A percentile compares a stretch with the other conserved stretches of the same genome.
These are phyloP conservation scores for Euschistus heros DNA, from an alignment of 1,140 invertebrate species.

Conservation along the genomic window DNA sequence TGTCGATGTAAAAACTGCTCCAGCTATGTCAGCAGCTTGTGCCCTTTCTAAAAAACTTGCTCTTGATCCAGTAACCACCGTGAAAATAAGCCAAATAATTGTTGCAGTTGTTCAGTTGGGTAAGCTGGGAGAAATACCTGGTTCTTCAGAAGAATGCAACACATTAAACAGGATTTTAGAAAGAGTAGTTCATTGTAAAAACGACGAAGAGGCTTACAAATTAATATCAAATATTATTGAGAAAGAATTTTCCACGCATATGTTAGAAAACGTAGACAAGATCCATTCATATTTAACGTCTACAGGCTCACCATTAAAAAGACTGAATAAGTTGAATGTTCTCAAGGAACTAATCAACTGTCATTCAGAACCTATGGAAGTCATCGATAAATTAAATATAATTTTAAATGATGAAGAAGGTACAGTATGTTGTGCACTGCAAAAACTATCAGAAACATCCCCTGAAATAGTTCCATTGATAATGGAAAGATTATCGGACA, in stretches of 20 bases:
- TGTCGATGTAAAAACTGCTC: conserved; percentile 41
- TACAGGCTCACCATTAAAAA: conserved; percentile 32
- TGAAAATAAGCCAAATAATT: conserved; percentile 37
- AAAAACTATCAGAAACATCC: conserved; percentile 44
- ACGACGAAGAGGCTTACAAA: conserved; percentile 25
- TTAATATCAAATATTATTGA: conserved; percentile 26
- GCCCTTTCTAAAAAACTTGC: conserved; percentile 37
- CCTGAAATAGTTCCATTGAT: conserved; percentile 43
- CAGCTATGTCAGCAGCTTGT: conserved; percentile 38
- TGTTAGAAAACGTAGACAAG: conserved; percentile 24
- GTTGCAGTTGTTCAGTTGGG: conserved; percentile 24
- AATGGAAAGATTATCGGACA: conserved; percentile 43
- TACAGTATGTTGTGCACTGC: conserved; percentile 45
- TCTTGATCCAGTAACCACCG: conserved; percentile 35
- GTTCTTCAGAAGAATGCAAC: conserved; percentile 14
- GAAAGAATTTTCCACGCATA: conserved; percentile 24
- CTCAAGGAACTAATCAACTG: conserved; percentile 46
- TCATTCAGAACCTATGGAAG: conserved; percentile 40
- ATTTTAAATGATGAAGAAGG: conserved; percentile 47
- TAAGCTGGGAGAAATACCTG: conserved; percentile 18
- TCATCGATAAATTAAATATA: conserved; percentile 46
- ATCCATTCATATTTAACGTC: conserved; percentile 26
- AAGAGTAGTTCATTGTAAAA: conserved; percentile 23
- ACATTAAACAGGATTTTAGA: conserved; percentile 24
- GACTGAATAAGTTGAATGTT: conserved; percentile 45